Base-by-base conservation (phyloP, 2,797 vertebrate genomes). In the Lateolabrax maculatus region DNA sequence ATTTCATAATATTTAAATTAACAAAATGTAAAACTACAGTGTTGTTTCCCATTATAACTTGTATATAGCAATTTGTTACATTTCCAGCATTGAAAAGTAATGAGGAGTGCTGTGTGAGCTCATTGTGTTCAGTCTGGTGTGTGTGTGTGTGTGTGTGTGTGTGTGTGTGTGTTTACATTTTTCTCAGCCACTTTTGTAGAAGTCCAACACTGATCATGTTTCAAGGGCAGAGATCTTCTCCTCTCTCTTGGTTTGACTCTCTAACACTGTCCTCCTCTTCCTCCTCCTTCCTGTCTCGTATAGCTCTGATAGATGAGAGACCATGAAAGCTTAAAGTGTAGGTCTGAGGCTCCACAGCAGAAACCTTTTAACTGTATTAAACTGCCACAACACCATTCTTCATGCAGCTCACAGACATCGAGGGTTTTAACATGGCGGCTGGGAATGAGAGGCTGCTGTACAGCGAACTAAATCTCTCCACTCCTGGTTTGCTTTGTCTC, bases 321-420 rank as follows among this genome's bases (percentile, higher is more conserved):
- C 71, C 76, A 81, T 60, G 53, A 78, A 68, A 81, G 73, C 68
- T 60, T 81, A 9, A 68, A 81, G 78, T 78, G 77, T 48, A 83
- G 63, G 86, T 83, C 68, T 84, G 69, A 88, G 77, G 71, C 86
- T 73, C 71, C 70, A 71, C 74, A 68, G 78, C 88, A 81, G 49
- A 87, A 90, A 86, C 86, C 86, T 92, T 91, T 93, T 89, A 91
- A 84, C 91, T 92, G 73, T 90, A 91, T 92, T 88, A 90, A 92
- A 89, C 73, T 89, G 90, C 90, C 87, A 90, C 66, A 71, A 36
- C 60, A 27, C 57, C 68, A 82, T 89, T 87, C 62, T 68, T 87
- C 79, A 89, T 75, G 66, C 66, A 70, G 86, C 79, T 84, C 78
- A 37, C 61, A 46, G 72, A 83, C 53, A 72, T 84, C 44, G 16